Evolutionary conservation across 2,113 vertebrate species (phyloP), one percentile per base, ranked within the genome.

Genomic region (Melanotaenia duboulayi): DNA sequence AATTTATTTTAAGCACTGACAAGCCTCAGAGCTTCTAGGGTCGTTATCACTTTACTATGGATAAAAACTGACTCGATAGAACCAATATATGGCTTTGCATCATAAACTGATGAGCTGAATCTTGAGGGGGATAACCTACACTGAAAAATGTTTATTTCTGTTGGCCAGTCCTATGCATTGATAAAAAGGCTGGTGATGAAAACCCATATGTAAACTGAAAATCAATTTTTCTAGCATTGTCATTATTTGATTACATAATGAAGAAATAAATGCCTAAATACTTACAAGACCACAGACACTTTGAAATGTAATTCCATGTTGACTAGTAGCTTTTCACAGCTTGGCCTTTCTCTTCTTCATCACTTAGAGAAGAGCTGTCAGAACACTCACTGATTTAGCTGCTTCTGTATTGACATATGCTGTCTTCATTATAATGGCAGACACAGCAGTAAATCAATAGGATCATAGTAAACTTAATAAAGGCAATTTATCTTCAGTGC

Each of bases 391-490:
- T 46, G 56, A 80, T 81, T 78, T 61, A 74, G 48, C 58, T 32
- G 67, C 42, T 61, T 52, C 71, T 7, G 19, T 49, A 14, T 16
- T 74, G 85, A 88, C 80, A 75, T 76, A 62, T 28, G 14, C 76
- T 23, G 12, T 68, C 81, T 85, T 83, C 82, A 85, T 90, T 80
- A 83, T 62, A 66, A 80, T 74, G 72, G 74, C 67, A 75, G 74
- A 78, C 79, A 32, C 67, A 52, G 51, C 37, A 71, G 56, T 58
- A 87, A 90, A 89, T 90, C 87, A 59, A 91, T 90, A 37, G 62
- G 71, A 65, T 78, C 46, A 52, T 90, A 86, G 75, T 84, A 76
- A 81, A 86, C 77, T 85, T 80, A 85, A 86, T 89, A 83, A 85
- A 85, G 66, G 74, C 83, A 70, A 83, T 84, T 87, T 89, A 72